Base-by-base conservation (phyloP, 2,797 vertebrate species). In the Scolopax rusticola region DNA sequence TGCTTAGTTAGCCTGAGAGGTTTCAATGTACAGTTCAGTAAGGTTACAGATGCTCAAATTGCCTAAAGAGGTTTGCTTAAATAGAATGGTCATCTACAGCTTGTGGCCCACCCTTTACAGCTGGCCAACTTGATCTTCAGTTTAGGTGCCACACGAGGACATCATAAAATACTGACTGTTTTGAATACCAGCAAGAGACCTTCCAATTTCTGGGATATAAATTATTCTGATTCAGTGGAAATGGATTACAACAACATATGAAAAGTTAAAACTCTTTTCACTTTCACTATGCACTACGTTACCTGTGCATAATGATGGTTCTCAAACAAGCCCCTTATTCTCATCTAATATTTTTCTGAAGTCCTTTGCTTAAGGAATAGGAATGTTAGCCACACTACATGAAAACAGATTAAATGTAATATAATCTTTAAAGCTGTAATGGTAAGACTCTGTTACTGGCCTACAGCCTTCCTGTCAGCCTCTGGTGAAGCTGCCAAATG, bases 221-320 rank as follows among this genome's bases (percentile, higher is more conserved):
- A 33, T 36, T 75, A 30, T 68, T 71, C 20, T 1, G 2, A 43
- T 78, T 68, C 50, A 45, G 14, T 90, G 28, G 40, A 86, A 90
- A 75, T 36, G 1, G 20, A 57, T 82, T 89, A 38, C 47, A 76
- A 38, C 5, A 56, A 21, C 0, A 3, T 13, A 33, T 0, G 0
- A 77, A 71, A 90, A 74, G 15, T 24, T 84, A 53, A 68, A n/a
- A 21, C 12, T 11, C 1, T 57, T 85, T 21, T 87, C 15, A 48
- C 10, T 36, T 36, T 36, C 36, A 36, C 36, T 36, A 36, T 36
- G 36, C 36, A 36, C 36, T 36, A 36, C 36, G 15, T 59, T 76
- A 47, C 33, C 33, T 38, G 89, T 2, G 1, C 32, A 8, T 81
- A 59, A 14, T 4, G 1, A 2, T 53, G 25, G 56, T 78, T 86